These are phyloP conservation scores for Zhengitettix transpicula DNA, from an alignment of 2,888 invertebrate genomes.

Conservation along the genomic window DNA sequence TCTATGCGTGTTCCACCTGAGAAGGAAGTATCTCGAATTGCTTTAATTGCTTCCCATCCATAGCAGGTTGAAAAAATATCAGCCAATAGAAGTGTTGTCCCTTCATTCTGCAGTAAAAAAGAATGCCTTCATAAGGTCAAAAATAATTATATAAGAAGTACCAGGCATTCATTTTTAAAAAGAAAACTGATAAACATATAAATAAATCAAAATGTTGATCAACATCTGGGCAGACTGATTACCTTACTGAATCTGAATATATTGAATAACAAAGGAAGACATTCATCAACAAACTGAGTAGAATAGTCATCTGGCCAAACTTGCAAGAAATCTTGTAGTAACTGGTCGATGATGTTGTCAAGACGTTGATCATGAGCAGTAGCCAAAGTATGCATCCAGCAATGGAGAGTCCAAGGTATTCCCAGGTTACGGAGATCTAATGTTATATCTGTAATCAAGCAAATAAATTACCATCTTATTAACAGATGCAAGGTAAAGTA, in stretches of 20 bases:
- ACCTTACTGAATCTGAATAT: conserved; percentile 83
- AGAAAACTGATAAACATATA: background rate
- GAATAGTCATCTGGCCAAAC: conserved; percentile 83
- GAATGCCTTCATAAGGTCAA: background rate
- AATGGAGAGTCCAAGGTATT: conserved; percentile 81
- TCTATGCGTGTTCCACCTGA: conserved; percentile 61
- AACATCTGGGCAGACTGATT: conserved; percentile 12
- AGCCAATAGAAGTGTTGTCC: conserved; percentile 67
- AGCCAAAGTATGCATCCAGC: conserved; percentile 79
- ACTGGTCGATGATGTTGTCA: conserved; percentile 72
- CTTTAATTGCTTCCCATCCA: conserved; percentile 70
- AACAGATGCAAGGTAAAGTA: background rate
- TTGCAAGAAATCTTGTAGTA: conserved; percentile 77
- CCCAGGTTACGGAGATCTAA: conserved; percentile 72
- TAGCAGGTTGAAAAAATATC: conserved; percentile 82
- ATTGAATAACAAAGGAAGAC: conserved; percentile 73
- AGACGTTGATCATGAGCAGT: conserved; percentile 71
- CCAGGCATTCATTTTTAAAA: background rate
- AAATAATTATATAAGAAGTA: background rate
- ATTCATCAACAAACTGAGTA: conserved; percentile 77
- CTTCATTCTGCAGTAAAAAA: conserved; percentile 51
- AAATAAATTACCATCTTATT: background rate
- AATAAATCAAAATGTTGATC: background rate
- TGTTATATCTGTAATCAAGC: conserved; percentile 49
- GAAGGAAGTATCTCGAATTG: conserved; percentile 45